Evolutionary conservation across 30 jellyfish, hydroid and myxozoan species (phyloP).

Genomic region (Hydra vulgaris): DNA sequence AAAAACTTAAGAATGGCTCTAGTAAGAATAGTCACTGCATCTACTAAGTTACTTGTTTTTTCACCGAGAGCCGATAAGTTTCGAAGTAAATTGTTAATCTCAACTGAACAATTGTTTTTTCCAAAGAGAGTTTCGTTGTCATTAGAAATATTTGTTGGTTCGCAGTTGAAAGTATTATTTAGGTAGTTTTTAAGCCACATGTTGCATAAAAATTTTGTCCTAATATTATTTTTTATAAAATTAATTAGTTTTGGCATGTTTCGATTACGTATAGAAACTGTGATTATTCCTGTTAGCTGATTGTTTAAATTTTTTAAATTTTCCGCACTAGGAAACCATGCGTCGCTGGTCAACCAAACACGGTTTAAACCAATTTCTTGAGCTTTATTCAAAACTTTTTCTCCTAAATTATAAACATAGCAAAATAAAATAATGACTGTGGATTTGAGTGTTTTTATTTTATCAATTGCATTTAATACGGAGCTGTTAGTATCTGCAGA

Average conservation of each 20-base stretch:
- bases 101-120: background rate
- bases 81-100: background rate
- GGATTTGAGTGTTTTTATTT: slow-evolving; percentile 23
- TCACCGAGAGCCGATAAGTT: background rate
- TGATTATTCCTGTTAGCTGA: too few relatives aligned
- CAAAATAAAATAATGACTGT: slow-evolving; percentile 69
- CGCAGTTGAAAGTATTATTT: background rate
- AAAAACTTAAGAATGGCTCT: background rate
- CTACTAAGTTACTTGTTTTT: background rate
- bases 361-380: slow-evolving; percentile 36
- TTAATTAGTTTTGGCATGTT: too few relatives aligned
- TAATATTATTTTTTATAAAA: too few relatives aligned
- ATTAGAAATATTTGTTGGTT: background rate
- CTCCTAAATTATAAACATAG: slow-evolving; percentile 48
- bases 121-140: background rate
- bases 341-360: slow-evolving; percentile 82
- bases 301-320: too few relatives aligned
- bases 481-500: slow-evolving; percentile 19
- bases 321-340: slow-evolving; percentile 68
- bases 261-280: too few relatives aligned
- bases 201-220: background rate
- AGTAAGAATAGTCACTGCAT: background rate
- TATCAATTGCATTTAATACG: slow-evolving; percentile 34
- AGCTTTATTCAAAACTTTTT: slow-evolving; percentile 48
- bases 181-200: background rate